A percentile compares a stretch with the other conserved stretches of the same genome.
phyloP scores from a whole-genome alignment of 1,140 invertebrate genomes.

The Pachypsylla venusta region DNA sequence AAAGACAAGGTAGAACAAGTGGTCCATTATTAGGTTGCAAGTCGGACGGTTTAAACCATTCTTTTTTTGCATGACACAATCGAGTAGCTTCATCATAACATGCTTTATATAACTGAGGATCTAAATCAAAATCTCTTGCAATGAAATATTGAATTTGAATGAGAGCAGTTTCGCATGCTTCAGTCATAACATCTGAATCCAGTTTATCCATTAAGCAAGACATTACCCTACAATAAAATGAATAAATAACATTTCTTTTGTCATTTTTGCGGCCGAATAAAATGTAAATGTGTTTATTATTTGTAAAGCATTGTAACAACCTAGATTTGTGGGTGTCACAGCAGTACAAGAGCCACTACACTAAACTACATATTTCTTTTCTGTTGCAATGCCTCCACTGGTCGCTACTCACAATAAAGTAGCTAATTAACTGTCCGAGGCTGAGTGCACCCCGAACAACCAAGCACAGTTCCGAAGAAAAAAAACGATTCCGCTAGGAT shows the following conservation, averaged over 20 bases:
- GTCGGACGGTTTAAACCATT: slow-evolving; percentile 50
- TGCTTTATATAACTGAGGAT: slow-evolving; percentile 71
- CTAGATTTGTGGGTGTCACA: no score
- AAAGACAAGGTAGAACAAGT: slow-evolving; percentile 81
- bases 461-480: no score
- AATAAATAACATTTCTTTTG: no score
- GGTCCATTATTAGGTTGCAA: slow-evolving; percentile 56
- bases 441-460: no score
- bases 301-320: no score
- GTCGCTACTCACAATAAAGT: no score
- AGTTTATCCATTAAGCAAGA: slow-evolving; percentile 87
- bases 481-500: no score
- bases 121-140: slow-evolving; percentile 82
- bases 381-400: no score
- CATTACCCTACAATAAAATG: slow-evolving; percentile 60
- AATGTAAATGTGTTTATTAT: no score
- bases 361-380: no score
- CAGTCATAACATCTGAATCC: slow-evolving; percentile 67
- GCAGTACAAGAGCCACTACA: no score
- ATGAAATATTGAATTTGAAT: slow-evolving; percentile 96
- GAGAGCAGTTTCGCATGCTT: slow-evolving; percentile 75
- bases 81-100: slow-evolving; percentile 75
- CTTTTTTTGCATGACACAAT: slow-evolving; percentile 60
- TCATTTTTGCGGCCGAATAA: slow-evolving; percentile 42
- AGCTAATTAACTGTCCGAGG: no score